phyloP scores from a whole-genome alignment of 1,140 invertebrate species.

The Cyrtorhinus lividipennis region DNA sequence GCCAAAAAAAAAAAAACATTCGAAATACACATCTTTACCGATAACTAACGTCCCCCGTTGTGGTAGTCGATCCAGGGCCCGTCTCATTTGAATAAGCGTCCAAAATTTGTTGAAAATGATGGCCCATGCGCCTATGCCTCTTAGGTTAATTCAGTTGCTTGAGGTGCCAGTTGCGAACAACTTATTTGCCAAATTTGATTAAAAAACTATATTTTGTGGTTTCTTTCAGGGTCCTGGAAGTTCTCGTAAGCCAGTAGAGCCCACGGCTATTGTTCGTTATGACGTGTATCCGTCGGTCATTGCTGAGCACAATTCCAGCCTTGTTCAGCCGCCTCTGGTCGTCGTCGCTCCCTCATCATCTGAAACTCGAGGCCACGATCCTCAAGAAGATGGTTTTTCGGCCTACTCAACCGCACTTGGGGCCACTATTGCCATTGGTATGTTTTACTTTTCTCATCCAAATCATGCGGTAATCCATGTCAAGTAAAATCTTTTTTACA shows the following conservation, averaged over 20 bases:
- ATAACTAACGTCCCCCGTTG: too few species aligned
- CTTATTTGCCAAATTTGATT: not conserved
- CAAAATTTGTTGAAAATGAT: too few species aligned
- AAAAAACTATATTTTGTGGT: not conserved
- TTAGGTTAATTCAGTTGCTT: too few species aligned
- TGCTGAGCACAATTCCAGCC: constrained; percentile 18
- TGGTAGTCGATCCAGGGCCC: too few species aligned
- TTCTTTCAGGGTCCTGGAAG: not conserved
- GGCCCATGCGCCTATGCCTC: too few species aligned
- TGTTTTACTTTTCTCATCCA: too few species aligned
- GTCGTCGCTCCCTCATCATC: constrained; percentile 25
- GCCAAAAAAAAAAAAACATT: too few species aligned
- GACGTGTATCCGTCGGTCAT: constrained; percentile 14
- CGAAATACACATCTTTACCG: too few species aligned
- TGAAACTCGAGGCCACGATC: constrained; percentile 28
- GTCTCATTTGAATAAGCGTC: too few species aligned
- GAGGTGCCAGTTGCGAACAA: too few species aligned
- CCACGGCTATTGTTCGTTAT: constrained; percentile 13
- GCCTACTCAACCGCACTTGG: constrained; percentile 76
- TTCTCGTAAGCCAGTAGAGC: constrained; percentile 29
- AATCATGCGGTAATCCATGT: not conserved
- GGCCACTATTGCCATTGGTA: constrained; percentile 84
- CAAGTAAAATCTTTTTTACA: too few species aligned
- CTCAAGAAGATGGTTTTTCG: constrained; percentile 69
- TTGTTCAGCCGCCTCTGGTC: constrained; percentile 23